A percentile compares a stretch with the other conserved stretches of the same genome.
Evolutionary conservation across 1,140 invertebrate genomes (phyloP).

Genomic region (Kradibia gibbosae): DNA sequence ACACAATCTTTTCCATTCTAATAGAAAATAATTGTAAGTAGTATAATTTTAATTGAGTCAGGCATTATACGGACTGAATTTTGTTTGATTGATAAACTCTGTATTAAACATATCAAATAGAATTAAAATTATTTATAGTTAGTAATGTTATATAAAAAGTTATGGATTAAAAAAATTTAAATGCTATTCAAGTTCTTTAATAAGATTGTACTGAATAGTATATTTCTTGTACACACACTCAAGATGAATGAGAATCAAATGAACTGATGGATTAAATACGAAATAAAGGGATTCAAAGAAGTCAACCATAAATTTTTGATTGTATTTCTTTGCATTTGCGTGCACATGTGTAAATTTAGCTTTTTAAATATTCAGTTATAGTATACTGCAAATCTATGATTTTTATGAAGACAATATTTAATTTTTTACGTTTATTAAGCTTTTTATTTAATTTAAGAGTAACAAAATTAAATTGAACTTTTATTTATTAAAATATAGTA

Average conservation of each 20-base stretch:
- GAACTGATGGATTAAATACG: conserved; percentile 7
- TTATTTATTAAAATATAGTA: too few species aligned
- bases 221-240: too few species aligned
- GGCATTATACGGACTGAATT: neutral
- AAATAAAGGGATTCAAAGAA: neutral
- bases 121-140: too few species aligned
- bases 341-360: neutral
- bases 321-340: neutral
- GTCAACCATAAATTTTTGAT: neutral
- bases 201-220: too few species aligned
- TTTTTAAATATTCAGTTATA: neutral
- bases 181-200: too few species aligned
- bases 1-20: too few species aligned
- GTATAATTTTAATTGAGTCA: neutral
- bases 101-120: too few species aligned
- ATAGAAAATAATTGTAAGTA: neutral
- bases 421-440: neutral
- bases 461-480: too few species aligned
- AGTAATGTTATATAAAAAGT: too few species aligned
- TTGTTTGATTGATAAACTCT: too few species aligned
- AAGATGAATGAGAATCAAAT: conserved; percentile 40
- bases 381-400: neutral
- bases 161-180: too few species aligned
- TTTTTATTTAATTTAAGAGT: neutral
- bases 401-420: neutral